Conservation (phyloP, 1,140 invertebrate genomes). For the Carcinoscorpius rotundicauda region DNA sequence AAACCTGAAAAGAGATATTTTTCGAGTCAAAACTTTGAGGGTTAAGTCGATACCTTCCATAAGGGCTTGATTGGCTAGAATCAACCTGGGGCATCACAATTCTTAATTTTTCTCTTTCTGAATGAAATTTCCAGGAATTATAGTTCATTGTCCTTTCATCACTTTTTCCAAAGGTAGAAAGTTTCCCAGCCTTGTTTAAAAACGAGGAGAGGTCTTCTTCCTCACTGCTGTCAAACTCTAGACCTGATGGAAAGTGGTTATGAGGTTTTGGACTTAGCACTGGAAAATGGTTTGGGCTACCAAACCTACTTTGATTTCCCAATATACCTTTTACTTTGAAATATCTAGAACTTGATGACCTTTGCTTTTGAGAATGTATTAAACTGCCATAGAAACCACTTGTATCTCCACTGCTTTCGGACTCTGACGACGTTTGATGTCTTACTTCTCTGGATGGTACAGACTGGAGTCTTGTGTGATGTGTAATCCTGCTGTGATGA, state of each 20-base stretch:
- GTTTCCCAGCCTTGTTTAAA: too few relatives aligned
- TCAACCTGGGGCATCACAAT: too few relatives aligned
- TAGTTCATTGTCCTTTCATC: too few relatives aligned
- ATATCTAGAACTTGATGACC: conserved; percentile 1
- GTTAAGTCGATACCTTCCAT: too few relatives aligned
- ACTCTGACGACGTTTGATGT: conserved; percentile 12
- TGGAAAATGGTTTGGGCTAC: conserved; percentile 13
- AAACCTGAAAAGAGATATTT: too few relatives aligned
- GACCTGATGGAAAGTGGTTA: conserved; percentile 64
- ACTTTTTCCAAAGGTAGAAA: too few relatives aligned
- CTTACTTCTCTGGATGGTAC: conserved; percentile 13
- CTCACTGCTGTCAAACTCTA: conserved; percentile 51
- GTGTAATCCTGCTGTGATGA: conserved; percentile 3
- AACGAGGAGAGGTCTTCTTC: conserved; percentile 16
- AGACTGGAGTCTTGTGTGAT: conserved; percentile 35
- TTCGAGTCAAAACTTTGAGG: too few relatives aligned
- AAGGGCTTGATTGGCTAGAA: too few relatives aligned
- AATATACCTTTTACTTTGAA: not conserved
- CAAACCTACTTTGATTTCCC: conserved; percentile 1
- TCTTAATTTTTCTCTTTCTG: too few relatives aligned
- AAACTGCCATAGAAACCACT: conserved; percentile 10
- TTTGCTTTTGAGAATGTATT: conserved; percentile 11
- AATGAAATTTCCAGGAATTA: too few relatives aligned
- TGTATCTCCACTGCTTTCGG: conserved; percentile 14
- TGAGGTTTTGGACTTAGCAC: conserved; percentile 3